These are phyloP conservation scores for Zaprionus taronus DNA, from an alignment of 1,140 invertebrate genomes.

Conservation along the genomic window DNA sequence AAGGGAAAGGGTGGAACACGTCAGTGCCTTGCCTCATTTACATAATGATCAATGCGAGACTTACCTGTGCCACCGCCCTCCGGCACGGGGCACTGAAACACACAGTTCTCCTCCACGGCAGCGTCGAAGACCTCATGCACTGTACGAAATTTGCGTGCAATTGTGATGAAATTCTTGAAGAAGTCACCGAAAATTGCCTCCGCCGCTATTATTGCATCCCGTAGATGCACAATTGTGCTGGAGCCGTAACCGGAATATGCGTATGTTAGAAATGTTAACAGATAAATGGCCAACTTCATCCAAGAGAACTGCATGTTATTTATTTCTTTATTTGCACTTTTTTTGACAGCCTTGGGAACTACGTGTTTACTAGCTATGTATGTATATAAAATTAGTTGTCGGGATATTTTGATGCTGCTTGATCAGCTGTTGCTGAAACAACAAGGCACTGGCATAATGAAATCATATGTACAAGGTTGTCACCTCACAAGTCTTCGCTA, in stretches of 20 bases:
- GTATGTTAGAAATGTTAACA: constrained; percentile 90
- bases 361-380: constrained; percentile 18
- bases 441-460: neutral
- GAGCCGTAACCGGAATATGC: constrained; percentile 92
- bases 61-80: constrained; percentile 85
- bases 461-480: neutral
- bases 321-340: neutral
- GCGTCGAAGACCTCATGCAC: constrained; percentile 93
- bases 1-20: constrained; percentile 15
- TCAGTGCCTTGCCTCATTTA: constrained; percentile 45
- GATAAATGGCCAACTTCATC: constrained; percentile 90
- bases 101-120: constrained; percentile 92
- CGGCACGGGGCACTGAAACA: constrained; percentile 89
- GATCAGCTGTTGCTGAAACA: constrained; percentile 29
- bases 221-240: constrained; percentile 88
- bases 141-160: constrained; percentile 90
- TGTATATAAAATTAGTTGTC: constrained; percentile 3
- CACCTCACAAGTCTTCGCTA: neutral
- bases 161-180: constrained; percentile 90
- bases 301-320: constrained; percentile 89
- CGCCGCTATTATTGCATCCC: constrained; percentile 91
- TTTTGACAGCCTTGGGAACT: neutral
- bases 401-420: constrained; percentile 37
- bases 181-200: constrained; percentile 91
- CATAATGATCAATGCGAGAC: constrained; percentile 48